Conservation (phyloP, 1,140 invertebrate genomes). For the Leptinotarsa lineolata region DNA sequence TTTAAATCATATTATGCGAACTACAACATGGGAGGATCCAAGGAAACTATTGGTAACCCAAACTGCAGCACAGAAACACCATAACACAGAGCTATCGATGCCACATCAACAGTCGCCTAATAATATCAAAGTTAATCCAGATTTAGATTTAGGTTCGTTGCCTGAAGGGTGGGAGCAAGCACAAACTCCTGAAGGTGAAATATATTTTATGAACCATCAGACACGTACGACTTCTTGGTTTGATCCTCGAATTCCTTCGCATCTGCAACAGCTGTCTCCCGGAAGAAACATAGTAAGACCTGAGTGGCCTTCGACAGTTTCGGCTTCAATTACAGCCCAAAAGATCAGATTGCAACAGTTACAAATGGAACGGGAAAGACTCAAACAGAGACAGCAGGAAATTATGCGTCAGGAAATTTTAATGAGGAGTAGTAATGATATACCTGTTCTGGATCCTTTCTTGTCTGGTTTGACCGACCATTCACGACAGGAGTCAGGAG, state of each 20-base stretch:
- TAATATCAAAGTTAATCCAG: slow-evolving; percentile 52
- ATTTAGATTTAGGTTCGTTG: slow-evolving; percentile 72
- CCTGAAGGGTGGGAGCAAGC: slow-evolving; percentile 97
- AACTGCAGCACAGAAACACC: slow-evolving; percentile 62
- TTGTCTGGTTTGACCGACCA: slow-evolving; percentile 80
- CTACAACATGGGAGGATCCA: slow-evolving; percentile 96
- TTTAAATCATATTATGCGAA: slow-evolving; percentile 89
- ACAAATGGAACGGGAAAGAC: slow-evolving; percentile 82
- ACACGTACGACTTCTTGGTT: slow-evolving; percentile 96
- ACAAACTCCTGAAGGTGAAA: slow-evolving; percentile 88
- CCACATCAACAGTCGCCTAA: slow-evolving; percentile 49
- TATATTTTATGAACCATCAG: slow-evolving; percentile 97
- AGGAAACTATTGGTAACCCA: slow-evolving; percentile 79
- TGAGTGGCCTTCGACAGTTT: slow-evolving; percentile 57
- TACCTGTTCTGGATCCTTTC: slow-evolving; percentile 77
- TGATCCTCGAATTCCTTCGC: slow-evolving; percentile 68
- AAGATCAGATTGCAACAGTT: slow-evolving; percentile 80
- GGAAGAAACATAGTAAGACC: slow-evolving; percentile 53
- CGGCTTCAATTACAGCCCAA: slow-evolving; percentile 68
- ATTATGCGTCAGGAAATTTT: slow-evolving; percentile 80
- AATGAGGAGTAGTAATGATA: slow-evolving; percentile 65
- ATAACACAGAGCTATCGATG: slow-evolving; percentile 60
- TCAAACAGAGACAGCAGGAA: slow-evolving; percentile 87
- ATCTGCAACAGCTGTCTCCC: slow-evolving; percentile 47
- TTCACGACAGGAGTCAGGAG: slow-evolving; percentile 88